Conservation (phyloP, 2,888 invertebrate genomes). For the Gordius sp. region DNA sequence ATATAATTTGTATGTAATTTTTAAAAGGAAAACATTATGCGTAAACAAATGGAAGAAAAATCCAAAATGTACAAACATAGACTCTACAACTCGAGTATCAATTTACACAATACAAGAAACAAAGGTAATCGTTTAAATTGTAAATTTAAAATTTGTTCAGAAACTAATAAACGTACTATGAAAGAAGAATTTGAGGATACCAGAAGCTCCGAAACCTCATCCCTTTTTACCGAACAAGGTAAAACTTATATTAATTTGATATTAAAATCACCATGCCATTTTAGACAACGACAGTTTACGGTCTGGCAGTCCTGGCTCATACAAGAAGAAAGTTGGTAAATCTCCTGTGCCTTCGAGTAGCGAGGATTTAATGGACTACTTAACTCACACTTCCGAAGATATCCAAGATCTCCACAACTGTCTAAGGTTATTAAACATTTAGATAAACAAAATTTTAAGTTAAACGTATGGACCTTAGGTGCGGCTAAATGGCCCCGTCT, state of each 20-base stretch:
- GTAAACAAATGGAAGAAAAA: not conserved
- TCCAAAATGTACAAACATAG: no score
- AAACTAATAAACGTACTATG: not conserved
- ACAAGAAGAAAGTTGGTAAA: not conserved
- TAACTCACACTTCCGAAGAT: not conserved
- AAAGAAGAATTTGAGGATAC: not conserved
- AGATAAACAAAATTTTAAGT: no score
- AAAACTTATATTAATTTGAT: not conserved
- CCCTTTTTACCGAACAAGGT: constrained; percentile 8
- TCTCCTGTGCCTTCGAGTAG: not conserved
- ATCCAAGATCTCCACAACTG: no score
- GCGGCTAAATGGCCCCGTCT: no score
- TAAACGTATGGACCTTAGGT: no score
- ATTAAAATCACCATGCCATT: not conserved
- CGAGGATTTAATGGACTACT: not conserved
- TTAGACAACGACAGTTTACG: constrained; percentile 6
- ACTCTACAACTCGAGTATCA: no score
- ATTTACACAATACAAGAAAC: no score
- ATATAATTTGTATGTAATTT: not conserved
- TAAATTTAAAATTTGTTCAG: not conserved
- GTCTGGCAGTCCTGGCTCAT: not conserved
- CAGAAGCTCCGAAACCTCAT: constrained; percentile 2
- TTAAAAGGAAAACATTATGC: not conserved
- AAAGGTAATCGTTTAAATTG: no score
- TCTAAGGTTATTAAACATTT: no score